Evolutionary conservation across 2,888 invertebrate species (phyloP).

Genomic region (Arctia plantaginis): DNA sequence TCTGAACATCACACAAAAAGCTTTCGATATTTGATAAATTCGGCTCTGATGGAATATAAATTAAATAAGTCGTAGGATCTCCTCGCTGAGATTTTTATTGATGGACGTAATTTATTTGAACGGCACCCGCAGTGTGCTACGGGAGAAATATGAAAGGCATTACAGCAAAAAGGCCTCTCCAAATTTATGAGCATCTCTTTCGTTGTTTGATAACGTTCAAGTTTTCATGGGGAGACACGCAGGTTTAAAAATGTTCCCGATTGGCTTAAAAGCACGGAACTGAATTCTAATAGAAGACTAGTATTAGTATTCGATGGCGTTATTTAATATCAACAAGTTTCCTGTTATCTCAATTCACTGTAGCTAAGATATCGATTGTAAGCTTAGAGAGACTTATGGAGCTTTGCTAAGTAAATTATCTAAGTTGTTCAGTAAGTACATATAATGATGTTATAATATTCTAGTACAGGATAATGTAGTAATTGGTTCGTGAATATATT

Average conservation of each 20-base stretch:
- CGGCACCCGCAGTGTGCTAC: slow-evolving; percentile 83
- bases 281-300: slow-evolving; percentile 39
- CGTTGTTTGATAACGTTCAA: slow-evolving; percentile 75
- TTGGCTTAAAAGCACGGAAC: slow-evolving; percentile 68
- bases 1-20: slow-evolving; percentile 61
- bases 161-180: slow-evolving; percentile 84
- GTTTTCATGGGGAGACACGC: slow-evolving; percentile 53
- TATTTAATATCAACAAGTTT: slow-evolving; percentile 21
- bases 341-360: slow-evolving; percentile 19
- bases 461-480: slow-evolving; percentile 20
- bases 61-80: slow-evolving; percentile 85
- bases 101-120: slow-evolving; percentile 85
- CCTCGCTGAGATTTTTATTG: slow-evolving; percentile 84
- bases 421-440: slow-evolving; percentile 40
- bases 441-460: slow-evolving; percentile 26
- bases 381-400: slow-evolving; percentile 31
- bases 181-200: slow-evolving; percentile 84
- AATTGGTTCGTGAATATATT: slow-evolving; percentile 30
- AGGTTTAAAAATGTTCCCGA: slow-evolving; percentile 65
- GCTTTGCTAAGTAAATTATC: slow-evolving; percentile 47
- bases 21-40: slow-evolving; percentile 81
- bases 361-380: slow-evolving; percentile 37
- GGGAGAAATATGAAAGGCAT: slow-evolving; percentile 86
- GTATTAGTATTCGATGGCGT: slow-evolving; percentile 1
- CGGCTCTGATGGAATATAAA: slow-evolving; percentile 83